phyloP scores from a whole-genome alignment of 2,797 vertebrate species.

The Bryconaethiops microstoma region DNA sequence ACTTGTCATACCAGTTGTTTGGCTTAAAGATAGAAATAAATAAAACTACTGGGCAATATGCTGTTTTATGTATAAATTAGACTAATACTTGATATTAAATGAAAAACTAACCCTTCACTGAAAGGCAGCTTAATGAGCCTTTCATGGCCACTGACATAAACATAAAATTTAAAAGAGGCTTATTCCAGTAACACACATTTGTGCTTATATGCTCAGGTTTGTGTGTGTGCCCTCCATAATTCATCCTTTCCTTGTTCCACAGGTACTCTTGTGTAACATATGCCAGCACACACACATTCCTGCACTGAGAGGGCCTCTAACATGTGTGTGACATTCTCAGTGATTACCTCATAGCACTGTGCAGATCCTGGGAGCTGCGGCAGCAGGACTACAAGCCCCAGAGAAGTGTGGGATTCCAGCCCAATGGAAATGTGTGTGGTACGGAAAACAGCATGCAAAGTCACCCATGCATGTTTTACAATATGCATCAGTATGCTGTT shows the following conservation, averaged over 20 bases:
- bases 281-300: slow-evolving; percentile 3
- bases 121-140: too few species aligned
- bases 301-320: slow-evolving; percentile 17
- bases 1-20: too few species aligned
- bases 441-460: slow-evolving; percentile 1
- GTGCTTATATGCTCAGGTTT: background rate
- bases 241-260: slow-evolving; percentile 26
- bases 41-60: background rate
- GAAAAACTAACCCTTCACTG: too few species aligned
- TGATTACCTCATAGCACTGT: slow-evolving; percentile 29
- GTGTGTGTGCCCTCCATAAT: background rate
- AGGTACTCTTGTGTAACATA: slow-evolving; percentile 10
- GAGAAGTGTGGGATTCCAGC: slow-evolving; percentile 36
- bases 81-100: too few species aligned
- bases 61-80: background rate
- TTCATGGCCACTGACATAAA: background rate
- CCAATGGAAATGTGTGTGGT: slow-evolving; percentile 15
- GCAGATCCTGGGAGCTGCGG: slow-evolving; percentile 11
- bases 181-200: too few species aligned
- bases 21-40: too few species aligned
- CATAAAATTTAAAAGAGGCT: background rate
- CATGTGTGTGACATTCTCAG: slow-evolving; percentile 2
- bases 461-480: slow-evolving; percentile 37
- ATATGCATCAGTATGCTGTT: slow-evolving; percentile 19
- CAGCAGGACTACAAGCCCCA: slow-evolving; percentile 29